Evolutionary conservation across 2,888 invertebrate species (phyloP).

Genomic region (Malacosoma neustria): DNA sequence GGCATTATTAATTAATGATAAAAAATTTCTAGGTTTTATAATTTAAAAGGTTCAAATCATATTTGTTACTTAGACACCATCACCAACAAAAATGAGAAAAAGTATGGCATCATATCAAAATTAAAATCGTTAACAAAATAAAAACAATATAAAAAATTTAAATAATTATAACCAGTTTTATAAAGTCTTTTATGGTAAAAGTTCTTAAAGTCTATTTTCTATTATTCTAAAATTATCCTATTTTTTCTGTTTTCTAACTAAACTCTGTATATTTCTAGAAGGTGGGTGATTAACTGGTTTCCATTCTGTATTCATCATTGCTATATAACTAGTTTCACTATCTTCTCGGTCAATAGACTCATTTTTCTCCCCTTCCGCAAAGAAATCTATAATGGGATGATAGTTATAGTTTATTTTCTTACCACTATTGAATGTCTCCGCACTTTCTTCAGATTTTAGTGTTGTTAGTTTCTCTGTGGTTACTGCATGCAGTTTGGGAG

Average conservation of each 20-base stretch:
- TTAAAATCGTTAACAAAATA: too few species aligned
- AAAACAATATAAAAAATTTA: too few species aligned
- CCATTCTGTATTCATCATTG: conserved; percentile 58
- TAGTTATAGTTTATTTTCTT: conserved; percentile 86
- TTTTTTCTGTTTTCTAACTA: conserved; percentile 5
- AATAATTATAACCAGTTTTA: too few species aligned
- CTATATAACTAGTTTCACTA: conserved; percentile 30
- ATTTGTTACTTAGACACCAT: too few species aligned
- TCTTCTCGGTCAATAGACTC: conserved; percentile 60
- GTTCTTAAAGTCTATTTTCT: too few species aligned
- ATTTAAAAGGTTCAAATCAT: too few species aligned
- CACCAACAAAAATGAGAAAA: too few species aligned
- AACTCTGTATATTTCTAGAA: conserved; percentile 30
- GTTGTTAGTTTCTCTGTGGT: conserved; percentile 34
- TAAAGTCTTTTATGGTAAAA: too few species aligned
- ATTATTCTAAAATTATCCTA: too few species aligned
- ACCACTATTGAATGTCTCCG: conserved; percentile 32
- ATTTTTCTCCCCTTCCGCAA: conserved; percentile 64
- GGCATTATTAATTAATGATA: too few species aligned
- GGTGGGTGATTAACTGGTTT: conserved; percentile 58
- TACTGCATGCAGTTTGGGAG: conserved; percentile 47
- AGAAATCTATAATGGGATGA: conserved; percentile 89
- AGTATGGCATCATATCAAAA: too few species aligned
- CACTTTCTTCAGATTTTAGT: conserved; percentile 24
- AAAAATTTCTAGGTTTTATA: too few species aligned